Evolutionary conservation across 2,888 invertebrate species (phyloP).

Genomic region (Geotrupes spiniger): DNA sequence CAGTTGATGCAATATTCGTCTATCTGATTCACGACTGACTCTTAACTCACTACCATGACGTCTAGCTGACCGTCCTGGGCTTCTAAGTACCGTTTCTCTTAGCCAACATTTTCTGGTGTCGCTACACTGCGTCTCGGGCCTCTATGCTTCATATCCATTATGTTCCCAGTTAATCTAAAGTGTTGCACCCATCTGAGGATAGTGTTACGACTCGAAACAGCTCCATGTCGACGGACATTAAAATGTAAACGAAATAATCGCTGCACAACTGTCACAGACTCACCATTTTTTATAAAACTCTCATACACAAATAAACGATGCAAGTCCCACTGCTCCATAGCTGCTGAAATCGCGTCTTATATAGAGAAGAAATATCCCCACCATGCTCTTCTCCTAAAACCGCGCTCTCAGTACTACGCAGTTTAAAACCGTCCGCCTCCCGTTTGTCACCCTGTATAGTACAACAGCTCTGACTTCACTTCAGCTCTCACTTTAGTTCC

Average conservation of each 20-base stretch:
- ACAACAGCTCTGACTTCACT: too few relatives aligned
- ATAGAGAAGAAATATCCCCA: too few relatives aligned
- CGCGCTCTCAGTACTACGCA: too few relatives aligned
- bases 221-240: not conserved
- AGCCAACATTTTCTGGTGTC: not conserved
- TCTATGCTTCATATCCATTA: constrained; percentile 4
- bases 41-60: not conserved
- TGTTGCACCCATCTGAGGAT: not conserved
- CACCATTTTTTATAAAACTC: too few relatives aligned
- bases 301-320: too few relatives aligned
- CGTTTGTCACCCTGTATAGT: too few relatives aligned
- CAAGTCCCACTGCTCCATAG: constrained; percentile 4
- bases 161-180: not conserved
- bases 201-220: not conserved
- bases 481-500: too few relatives aligned
- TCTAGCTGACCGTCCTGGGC: too few relatives aligned
- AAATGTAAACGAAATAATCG: not conserved
- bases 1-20: not conserved
- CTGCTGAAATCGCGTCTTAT: constrained; percentile 21
- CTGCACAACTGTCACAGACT: too few relatives aligned
- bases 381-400: not conserved
- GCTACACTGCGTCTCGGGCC: not conserved
- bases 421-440: too few relatives aligned
- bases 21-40: not conserved
- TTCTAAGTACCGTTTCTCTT: too few relatives aligned